Evolutionary conservation across 2,888 invertebrate genomes (phyloP).

Genomic region (Amiota mariae): DNA sequence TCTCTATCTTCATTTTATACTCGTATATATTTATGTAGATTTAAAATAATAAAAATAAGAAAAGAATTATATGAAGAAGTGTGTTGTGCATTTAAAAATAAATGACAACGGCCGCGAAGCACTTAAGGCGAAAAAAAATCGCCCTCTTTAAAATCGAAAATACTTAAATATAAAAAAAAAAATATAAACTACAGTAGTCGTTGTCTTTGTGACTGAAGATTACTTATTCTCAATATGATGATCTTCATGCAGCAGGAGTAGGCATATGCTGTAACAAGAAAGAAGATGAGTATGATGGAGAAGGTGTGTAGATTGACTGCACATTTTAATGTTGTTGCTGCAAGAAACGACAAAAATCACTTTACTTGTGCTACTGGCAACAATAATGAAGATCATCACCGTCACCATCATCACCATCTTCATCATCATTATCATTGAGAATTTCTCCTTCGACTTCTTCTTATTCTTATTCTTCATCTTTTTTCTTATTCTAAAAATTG

Average conservation of each 20-base stretch:
- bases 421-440: slow-evolving; percentile 8
- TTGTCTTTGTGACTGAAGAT: background rate
- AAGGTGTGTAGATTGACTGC: too few relatives aligned
- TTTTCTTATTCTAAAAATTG: slow-evolving; percentile 20
- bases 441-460: too few relatives aligned
- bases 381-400: slow-evolving; percentile 1
- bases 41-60: too few relatives aligned
- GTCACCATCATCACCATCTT: slow-evolving; percentile 6
- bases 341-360: slow-evolving; percentile 15
- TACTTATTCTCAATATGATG: too few relatives aligned
- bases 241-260: too few relatives aligned
- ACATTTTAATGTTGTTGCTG: too few relatives aligned
- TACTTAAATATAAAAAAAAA: background rate
- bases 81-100: slow-evolving; percentile 9
- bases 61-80: background rate
- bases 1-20: background rate
- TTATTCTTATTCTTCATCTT: background rate
- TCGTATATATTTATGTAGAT: too few relatives aligned
- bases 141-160: background rate
- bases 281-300: too few relatives aligned
- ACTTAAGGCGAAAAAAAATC: background rate
- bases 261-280: too few relatives aligned
- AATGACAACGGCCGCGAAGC: background rate
- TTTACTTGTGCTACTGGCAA: slow-evolving; percentile 23
- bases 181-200: background rate